These are phyloP conservation scores for Aurelia sp. DNA, from an alignment of 30 jellyfish, hydroid and myxozoan species.

Conservation along the genomic window DNA sequence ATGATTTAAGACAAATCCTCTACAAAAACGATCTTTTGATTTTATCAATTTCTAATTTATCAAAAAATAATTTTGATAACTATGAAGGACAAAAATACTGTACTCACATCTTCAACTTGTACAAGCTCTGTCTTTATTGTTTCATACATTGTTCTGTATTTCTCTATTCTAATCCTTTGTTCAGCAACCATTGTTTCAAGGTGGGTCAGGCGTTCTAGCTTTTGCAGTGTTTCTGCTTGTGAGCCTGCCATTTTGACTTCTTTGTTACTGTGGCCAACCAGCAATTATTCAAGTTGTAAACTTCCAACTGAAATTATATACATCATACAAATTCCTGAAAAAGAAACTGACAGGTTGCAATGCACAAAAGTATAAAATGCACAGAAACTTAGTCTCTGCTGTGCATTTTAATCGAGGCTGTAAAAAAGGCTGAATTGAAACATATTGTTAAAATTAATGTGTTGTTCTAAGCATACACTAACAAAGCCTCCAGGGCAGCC, in stretches of 20 bases:
- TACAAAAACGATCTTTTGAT: too few relatives aligned
- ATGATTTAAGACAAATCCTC: too few relatives aligned
- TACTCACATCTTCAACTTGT: slow-evolving; percentile 84
- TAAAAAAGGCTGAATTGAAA: too few relatives aligned
- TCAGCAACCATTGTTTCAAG: slow-evolving; percentile 98
- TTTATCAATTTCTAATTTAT: too few relatives aligned
- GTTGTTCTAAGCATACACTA: too few relatives aligned
- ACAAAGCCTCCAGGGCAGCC: too few relatives aligned
- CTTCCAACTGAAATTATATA: neutral
- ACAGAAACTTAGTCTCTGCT: too few relatives aligned
- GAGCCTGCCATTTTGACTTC: slow-evolving; percentile 40
- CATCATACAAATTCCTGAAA: neutral
- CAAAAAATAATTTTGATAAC: too few relatives aligned
- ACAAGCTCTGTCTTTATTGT: slow-evolving; percentile 92
- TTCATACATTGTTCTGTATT: slow-evolving; percentile 97
- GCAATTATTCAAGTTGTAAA: slow-evolving; percentile 6
- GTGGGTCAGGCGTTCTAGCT: slow-evolving; percentile 94
- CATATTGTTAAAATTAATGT: too few relatives aligned
- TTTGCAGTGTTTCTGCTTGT: slow-evolving; percentile 94
- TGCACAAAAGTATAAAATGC: too few relatives aligned
- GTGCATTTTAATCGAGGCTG: too few relatives aligned
- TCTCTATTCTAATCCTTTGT: slow-evolving; percentile 94
- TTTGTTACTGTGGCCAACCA: neutral
- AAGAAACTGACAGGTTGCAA: neutral
- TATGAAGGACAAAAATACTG: neutral